These are phyloP conservation scores for Drosophila sordidula DNA, from an alignment of 2,888 invertebrate species.

Conservation along the genomic window DNA sequence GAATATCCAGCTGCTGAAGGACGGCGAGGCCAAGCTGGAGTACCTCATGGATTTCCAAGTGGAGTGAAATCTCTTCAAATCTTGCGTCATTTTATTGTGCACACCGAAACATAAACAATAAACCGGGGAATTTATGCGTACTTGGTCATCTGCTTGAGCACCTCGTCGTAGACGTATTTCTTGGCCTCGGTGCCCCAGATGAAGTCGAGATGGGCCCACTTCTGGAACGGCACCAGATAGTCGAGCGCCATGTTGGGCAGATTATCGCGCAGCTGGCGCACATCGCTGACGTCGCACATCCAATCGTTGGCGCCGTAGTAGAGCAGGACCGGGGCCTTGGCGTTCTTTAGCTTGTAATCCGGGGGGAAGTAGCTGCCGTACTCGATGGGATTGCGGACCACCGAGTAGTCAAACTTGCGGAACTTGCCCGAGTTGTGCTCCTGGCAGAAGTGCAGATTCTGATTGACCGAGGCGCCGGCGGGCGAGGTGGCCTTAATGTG, in stretches of 20 bases:
- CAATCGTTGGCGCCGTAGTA: conserved; percentile 88
- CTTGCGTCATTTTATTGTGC: conserved; percentile 37
- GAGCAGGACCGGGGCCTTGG: conserved; percentile 86
- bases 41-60: conserved; percentile 50
- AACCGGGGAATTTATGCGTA: conserved; percentile 41
- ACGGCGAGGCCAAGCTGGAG: conserved; percentile 51
- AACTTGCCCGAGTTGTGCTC: conserved; percentile 80
- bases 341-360: conserved; percentile 85
- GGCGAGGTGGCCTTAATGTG: conserved; percentile 83
- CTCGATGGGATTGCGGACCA: conserved; percentile 82
- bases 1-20: conserved; percentile 33
- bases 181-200: conserved; percentile 88
- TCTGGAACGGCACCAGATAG: conserved; percentile 86
- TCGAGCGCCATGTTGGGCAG: conserved; percentile 86
- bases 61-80: conserved; percentile 20
- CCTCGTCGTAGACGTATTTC: conserved; percentile 86
- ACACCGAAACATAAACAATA: conserved; percentile 1
- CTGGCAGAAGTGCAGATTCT: conserved; percentile 84
- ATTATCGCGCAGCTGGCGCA: conserved; percentile 85
- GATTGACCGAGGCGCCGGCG: conserved; percentile 83
- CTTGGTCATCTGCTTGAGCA: conserved; percentile 66
- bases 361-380: conserved; percentile 86
- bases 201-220: conserved; percentile 87
- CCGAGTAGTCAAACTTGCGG: conserved; percentile 83
- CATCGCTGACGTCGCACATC: conserved; percentile 87